Conservation (phyloP, 2,113 vertebrate genomes). For the Cyphomyrus discorhynchus region DNA sequence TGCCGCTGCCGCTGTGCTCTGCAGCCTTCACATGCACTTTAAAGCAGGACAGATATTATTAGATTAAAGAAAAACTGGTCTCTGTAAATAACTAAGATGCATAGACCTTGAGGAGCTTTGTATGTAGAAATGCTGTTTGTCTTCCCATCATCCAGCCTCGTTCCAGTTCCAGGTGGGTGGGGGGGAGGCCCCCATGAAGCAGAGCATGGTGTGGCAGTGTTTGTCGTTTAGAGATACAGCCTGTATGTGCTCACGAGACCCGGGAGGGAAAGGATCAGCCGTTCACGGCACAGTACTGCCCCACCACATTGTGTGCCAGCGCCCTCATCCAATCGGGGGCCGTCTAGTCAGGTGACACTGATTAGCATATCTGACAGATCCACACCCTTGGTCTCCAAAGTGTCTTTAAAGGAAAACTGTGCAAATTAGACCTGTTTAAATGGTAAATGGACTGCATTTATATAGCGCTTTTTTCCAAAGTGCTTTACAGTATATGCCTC, state of each 20-base stretch:
- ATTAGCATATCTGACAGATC: constrained; percentile 65
- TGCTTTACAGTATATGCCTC: too few relatives aligned
- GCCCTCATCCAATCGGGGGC: constrained; percentile 62
- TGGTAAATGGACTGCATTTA: too few relatives aligned
- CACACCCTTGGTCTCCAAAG: constrained; percentile 34
- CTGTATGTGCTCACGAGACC: not conserved
- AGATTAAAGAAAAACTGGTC: not conserved
- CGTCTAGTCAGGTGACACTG: constrained; percentile 65
- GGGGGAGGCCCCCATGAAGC: not conserved
- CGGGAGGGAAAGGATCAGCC: not conserved
- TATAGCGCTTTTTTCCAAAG: too few relatives aligned
- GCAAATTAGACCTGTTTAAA: constrained; percentile 29
- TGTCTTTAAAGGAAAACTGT: constrained; percentile 36
- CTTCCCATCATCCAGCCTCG: not conserved
- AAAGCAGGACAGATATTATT: not conserved
- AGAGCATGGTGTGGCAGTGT: not conserved
- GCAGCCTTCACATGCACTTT: not conserved
- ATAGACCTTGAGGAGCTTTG: not conserved
- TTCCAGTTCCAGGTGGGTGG: not conserved
- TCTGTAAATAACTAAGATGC: not conserved
- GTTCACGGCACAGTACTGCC: not conserved
- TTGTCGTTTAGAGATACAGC: not conserved
- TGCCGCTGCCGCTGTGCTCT: not conserved
- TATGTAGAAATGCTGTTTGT: not conserved
- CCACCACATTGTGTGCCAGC: not conserved